Evolutionary conservation across 2,797 vertebrate genomes (phyloP), one percentile per base, ranked within the genome.

Genomic region (Catamblyrhynchus diadema): DNA sequence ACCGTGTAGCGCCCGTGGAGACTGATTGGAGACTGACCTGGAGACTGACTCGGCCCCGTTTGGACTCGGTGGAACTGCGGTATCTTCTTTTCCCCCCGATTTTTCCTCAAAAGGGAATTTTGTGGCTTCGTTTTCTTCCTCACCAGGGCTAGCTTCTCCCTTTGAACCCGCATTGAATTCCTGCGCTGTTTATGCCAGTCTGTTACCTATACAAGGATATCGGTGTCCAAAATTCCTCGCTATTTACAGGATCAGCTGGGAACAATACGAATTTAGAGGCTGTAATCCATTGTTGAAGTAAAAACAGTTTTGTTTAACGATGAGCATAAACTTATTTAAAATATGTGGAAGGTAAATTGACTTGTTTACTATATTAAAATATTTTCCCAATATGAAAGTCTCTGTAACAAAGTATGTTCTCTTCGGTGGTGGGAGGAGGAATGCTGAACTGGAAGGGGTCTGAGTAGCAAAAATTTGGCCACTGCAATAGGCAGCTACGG

Each of bases 361-460:
- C 93, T 96, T 89, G 82, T 96, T 95, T 97, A 86, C 91, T 88
- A 97, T 91, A 97, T 97, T 97, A 97, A 97, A 97, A 75, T 97
- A 97, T 96, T 97, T 96, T 95, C 75, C 93, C 90, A 95, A 65
- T 90, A 97, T 91, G 69, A 93, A 95, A 88, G 91, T 64, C 91
- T 96, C 95, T 89, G 93, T 86, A 62, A 85, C 17, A 69, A 89
- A 44, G 95, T 80, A 94, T 80, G 37, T 94, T 94, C 81, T 93
- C 92, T 94, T 60, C 12, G 39, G 67, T 8, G 86, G 54, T 32
- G 95, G 84, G 79, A 80, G 93, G 73, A 51, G 71, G 71, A 70
- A 54, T 33, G 56, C 57, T 12, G 28, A 35, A 19, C 51, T 74
- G 81, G 81, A 80, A 45, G 42, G 62, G 56, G 41, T 37, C 39